Evolutionary conservation across 2,888 invertebrate genomes (phyloP), one percentile per base, ranked within the genome.

Genomic region (Formica aserva): DNA sequence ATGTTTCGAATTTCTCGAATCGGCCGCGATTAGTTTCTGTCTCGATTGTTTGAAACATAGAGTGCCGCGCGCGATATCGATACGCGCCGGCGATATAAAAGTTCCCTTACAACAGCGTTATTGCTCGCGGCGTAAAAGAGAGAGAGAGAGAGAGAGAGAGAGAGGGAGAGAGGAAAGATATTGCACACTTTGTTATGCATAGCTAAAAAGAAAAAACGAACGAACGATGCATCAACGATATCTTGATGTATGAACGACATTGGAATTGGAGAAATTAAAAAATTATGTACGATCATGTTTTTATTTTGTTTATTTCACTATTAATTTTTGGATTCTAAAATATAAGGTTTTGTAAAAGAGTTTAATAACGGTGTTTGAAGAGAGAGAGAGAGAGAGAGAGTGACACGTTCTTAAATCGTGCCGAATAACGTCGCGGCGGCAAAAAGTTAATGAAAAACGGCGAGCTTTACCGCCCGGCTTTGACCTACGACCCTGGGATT

Each of bases 1-100:
- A 89, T 89, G 90, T 89, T 89, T 86, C 89, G 76, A 90, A 89
- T 89, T 89, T 85, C 90, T 89, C 90, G 87, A 90, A 90, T 85
- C 85, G 87, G 71, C 77, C 86, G 89, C 89, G 89, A 90, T 89
- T 89, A 87, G 89, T 90, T 89, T 90, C 89, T 89, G 86, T 90
- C 90, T 88, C 87, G 89, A 89, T 89, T 88, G 90, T 90, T 89
- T 75, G 75, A 82, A 84, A 75, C 83, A 67, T 52, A 81, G 72
- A 57, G 41, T 13, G 57, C 45, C 65, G 57, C 18, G 63, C 57
- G 72, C 84, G 60, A 65, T 74, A 69, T 65, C 72, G 57, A 66
- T 60, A 81, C 67, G 60, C 41, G 60, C 41, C 41, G 69, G n/a
- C 69, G 78, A 83, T 78, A 63, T 82, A 83, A 82, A 83, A 69